Percentiles rank a stretch among this genome's conserved stretches.
phyloP scores from a whole-genome alignment of 64 coral and sea anemone species.

The Orbicella faveolata region DNA sequence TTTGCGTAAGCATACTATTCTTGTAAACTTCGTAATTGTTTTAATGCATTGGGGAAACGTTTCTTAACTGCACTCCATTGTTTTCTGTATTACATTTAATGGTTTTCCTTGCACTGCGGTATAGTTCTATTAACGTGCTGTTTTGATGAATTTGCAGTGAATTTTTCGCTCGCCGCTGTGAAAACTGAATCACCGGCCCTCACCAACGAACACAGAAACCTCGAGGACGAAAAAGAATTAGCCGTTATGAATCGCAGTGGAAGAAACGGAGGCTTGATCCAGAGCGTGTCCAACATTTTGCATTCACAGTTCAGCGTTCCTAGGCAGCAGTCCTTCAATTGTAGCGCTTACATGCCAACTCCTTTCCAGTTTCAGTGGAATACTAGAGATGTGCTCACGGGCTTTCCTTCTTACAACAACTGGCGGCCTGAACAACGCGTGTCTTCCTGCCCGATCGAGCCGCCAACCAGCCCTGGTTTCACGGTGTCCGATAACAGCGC shows the following conservation, averaged over 20 bases:
- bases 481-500: conserved; percentile 25
- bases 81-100: not conserved
- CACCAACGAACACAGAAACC: not conserved
- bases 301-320: not conserved
- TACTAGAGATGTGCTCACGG: not conserved
- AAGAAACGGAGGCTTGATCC: not conserved
- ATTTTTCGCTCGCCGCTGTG: not conserved
- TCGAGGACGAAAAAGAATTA: not conserved
- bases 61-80: not conserved
- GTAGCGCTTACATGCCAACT: conserved; percentile 12
- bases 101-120: not conserved
- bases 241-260: not conserved
- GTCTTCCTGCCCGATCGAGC: not conserved
- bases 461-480: conserved; percentile 1
- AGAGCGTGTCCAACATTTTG: conserved; percentile 25
- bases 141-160: not conserved
- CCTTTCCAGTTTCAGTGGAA: not conserved
- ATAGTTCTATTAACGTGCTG: not conserved
- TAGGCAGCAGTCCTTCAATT: conserved; percentile 5
- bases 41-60: not conserved
- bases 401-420: not conserved
- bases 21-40: not conserved
- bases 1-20: not conserved
- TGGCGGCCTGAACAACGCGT: not conserved
- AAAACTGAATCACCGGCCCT: not conserved